Base-by-base conservation (phyloP, 2,888 invertebrate genomes). In the Callyntrura guangdongensis region DNA sequence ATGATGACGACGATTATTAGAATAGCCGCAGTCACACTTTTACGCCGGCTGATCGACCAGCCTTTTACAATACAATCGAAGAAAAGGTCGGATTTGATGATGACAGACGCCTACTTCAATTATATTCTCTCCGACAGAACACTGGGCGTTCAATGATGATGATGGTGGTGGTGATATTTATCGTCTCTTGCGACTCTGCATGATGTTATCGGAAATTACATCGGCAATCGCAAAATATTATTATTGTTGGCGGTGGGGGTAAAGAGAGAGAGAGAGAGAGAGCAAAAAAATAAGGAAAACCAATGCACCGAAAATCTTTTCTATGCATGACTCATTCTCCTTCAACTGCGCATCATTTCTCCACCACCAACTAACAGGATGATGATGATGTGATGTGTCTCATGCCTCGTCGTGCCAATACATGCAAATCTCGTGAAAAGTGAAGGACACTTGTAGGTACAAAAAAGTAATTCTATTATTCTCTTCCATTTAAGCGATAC, bases 151-250 rank as follows among this genome's bases (percentile, higher is more conserved):
- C 8, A 20, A 77, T 49, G 12, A 64, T 83, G 47, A n/a, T n/a
- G n/a, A n/a, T n/a, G n/a, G n/a, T n/a, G n/a, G n/a, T n/a, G n/a
- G n/a, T n/a, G n/a, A n/a, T n/a, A n/a, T n/a, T 61, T 61, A 59
- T 82, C 59, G 25, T 25, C 67, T n/a, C n/a, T n/a, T n/a, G n/a
- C n/a, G n/a, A n/a, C n/a, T 67, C 67, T 14, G 49, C 64, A 49
- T 83, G 83, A 67, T 64, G 49, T 77, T 77, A 77, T 83, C 83
- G 67, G 83, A 83, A 83, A 83, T 83, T 64, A 83, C 83, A 67
- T 83, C 83, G 27, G 69, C 74, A 12, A 47, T 77, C 77, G 83
- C 83, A 67, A 83, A 83, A 83, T 83, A 47, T 82, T 82, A 61
- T 45, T 61, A 64, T 67, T 45, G 12, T 3, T 25, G 20, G 20